Evolutionary conservation across 2,113 vertebrate species (phyloP).

Genomic region (Scartelaos histophorus): DNA sequence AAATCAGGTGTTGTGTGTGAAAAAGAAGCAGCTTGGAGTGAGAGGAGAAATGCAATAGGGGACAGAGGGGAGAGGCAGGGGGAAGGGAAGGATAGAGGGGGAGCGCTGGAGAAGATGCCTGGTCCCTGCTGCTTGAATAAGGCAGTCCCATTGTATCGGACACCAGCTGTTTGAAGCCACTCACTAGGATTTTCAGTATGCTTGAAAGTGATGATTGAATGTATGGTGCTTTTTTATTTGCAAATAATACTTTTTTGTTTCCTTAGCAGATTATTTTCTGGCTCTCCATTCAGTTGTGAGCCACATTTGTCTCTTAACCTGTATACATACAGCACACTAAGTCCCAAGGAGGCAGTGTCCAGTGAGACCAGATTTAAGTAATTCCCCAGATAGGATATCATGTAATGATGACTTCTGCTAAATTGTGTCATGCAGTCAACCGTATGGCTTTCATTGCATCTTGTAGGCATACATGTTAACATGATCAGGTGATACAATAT

Average conservation of each 20-base stretch:
- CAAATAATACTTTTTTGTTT: slow-evolving; percentile 15
- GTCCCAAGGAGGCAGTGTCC: slow-evolving; percentile 52
- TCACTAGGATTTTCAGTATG: slow-evolving; percentile 24
- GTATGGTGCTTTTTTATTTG: slow-evolving; percentile 19
- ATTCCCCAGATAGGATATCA: slow-evolving; percentile 58
- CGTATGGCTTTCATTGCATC: slow-evolving; percentile 45
- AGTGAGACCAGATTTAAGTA: slow-evolving; percentile 52
- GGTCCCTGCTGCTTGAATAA: slow-evolving; percentile 60
- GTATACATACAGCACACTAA: slow-evolving; percentile 42
- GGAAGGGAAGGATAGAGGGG: slow-evolving; percentile 67
- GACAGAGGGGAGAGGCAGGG: slow-evolving; percentile 70
- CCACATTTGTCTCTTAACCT: slow-evolving; percentile 25
- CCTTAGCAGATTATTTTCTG: slow-evolving; percentile 11
- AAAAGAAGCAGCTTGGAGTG: slow-evolving; percentile 62
- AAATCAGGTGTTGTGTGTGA: slow-evolving; percentile 49
- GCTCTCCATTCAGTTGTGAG: slow-evolving; percentile 50
- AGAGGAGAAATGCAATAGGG: slow-evolving; percentile 55
- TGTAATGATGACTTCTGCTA: slow-evolving; percentile 58
- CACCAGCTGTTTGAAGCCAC: slow-evolving; percentile 53
- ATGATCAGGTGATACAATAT: slow-evolving; percentile 42
- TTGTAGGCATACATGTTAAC: slow-evolving; percentile 59
- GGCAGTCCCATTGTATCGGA: slow-evolving; percentile 59
- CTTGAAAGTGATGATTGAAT: slow-evolving; percentile 10
- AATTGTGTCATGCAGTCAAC: slow-evolving; percentile 51
- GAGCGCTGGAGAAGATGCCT: slow-evolving; percentile 63